Evolutionary conservation across 2,888 invertebrate species (phyloP).

Genomic region (Heteropelma amictum): DNA sequence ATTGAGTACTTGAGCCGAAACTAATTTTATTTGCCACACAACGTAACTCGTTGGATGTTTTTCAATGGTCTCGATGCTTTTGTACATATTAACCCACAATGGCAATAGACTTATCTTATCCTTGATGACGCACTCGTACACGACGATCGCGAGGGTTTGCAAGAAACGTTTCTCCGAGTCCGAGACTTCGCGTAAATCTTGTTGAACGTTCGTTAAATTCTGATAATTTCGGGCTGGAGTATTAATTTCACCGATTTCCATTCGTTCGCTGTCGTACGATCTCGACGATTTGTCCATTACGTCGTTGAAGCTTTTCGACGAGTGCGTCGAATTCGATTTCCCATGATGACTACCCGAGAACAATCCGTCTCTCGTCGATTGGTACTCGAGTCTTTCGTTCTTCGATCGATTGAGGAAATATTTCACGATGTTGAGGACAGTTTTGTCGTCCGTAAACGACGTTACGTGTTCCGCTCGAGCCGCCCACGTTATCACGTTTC

Average conservation of each 20-base stretch:
- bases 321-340: constrained; percentile 57
- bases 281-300: constrained; percentile 57
- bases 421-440: constrained; percentile 84
- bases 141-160: constrained; percentile 78
- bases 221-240: constrained; percentile 41
- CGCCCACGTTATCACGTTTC: constrained; percentile 85
- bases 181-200: constrained; percentile 55
- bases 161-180: constrained; percentile 69
- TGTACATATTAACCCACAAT: constrained; percentile 82
- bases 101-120: constrained; percentile 89
- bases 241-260: constrained; percentile 68
- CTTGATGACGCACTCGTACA: constrained; percentile 89
- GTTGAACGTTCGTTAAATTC: constrained; percentile 41
- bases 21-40: constrained; percentile 88
- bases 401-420: constrained; percentile 80
- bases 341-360: constrained; percentile 59
- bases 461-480: constrained; percentile 84
- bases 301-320: constrained; percentile 61
- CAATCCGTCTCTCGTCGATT: constrained; percentile 52
- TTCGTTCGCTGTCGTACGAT: constrained; percentile 64
- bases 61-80: constrained; percentile 81
- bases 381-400: constrained; percentile 57
- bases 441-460: constrained; percentile 86
- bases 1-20: constrained; percentile 80
- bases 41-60: constrained; percentile 80